Conservation (phyloP, 1,140 invertebrate genomes). For the Drosophila punjabiensis region DNA sequence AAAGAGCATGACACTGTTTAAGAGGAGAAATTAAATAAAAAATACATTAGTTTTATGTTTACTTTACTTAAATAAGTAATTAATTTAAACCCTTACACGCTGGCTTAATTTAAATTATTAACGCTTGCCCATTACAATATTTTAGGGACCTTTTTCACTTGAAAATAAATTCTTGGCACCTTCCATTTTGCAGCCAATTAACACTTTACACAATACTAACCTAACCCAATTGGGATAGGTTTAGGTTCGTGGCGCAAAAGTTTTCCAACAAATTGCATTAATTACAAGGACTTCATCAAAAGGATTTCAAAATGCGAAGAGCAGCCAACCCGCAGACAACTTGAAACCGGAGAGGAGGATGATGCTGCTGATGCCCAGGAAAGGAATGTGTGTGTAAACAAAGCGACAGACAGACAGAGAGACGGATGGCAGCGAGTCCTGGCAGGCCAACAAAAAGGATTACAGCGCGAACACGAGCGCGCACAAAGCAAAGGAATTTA, state of each 20-base stretch:
- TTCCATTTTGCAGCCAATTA: constrained; percentile 23
- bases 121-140: neutral
- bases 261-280: constrained; percentile 73
- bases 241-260: constrained; percentile 30
- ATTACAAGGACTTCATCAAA: constrained; percentile 74
- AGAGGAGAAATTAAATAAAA: neutral
- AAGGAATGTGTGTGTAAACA: constrained; percentile 65
- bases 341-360: constrained; percentile 43
- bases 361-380: constrained; percentile 37
- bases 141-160: neutral
- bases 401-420: constrained; percentile 30
- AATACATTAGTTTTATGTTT: neutral
- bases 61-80: neutral
- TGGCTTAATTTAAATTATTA: neutral
- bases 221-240: constrained; percentile 21
- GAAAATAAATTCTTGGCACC: constrained; percentile 2
- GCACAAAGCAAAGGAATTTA: constrained; percentile 78
- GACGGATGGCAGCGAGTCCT: constrained; percentile 31
- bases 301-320: constrained; percentile 58
- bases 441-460: constrained; percentile 65
- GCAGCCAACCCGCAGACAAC: constrained; percentile 33
- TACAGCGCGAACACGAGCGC: constrained; percentile 62
- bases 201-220: constrained; percentile 6
- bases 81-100: neutral
- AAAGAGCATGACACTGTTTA: constrained; percentile 89